phyloP scores from a whole-genome alignment of 2,797 vertebrate species.

The Florisuga fusca region DNA sequence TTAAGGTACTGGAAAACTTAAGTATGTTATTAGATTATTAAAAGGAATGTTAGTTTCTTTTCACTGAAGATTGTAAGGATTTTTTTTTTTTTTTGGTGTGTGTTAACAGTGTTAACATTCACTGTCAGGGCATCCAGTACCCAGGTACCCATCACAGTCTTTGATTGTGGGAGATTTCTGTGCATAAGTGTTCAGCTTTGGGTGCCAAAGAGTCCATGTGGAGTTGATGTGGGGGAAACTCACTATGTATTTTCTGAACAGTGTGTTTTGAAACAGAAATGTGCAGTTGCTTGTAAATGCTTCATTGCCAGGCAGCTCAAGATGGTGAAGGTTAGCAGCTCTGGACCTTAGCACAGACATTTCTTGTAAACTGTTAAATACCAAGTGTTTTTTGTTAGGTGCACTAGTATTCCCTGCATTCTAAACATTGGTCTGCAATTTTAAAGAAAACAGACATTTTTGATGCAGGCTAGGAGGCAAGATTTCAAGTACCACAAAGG shows the following conservation, averaged over 20 bases:
- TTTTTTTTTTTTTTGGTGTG: conserved; percentile 41
- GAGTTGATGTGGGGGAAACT: background rate
- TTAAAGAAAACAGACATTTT: background rate
- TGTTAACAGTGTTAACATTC: conserved; percentile 24
- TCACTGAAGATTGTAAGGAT: background rate
- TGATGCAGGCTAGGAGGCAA: background rate
- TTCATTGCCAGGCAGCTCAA: background rate
- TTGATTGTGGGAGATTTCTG: background rate
- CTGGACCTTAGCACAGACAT: background rate
- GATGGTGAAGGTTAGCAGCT: background rate
- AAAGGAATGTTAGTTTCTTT: conserved; percentile 37
- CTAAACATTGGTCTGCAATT: background rate
- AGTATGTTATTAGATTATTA: conserved; percentile 18
- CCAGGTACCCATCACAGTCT: background rate
- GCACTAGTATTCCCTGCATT: background rate
- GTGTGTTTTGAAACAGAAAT: background rate
- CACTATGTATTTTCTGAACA: background rate
- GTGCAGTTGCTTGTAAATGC: background rate
- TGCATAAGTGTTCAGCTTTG: background rate
- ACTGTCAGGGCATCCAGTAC: background rate
- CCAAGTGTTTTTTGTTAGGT: background rate
- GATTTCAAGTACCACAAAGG: background rate
- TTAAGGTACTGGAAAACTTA: background rate
- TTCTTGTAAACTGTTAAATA: background rate
- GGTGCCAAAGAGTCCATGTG: background rate